These are phyloP conservation scores for Drosophila mayaguana DNA, from an alignment of 2,888 invertebrate species.

Conservation along the genomic window DNA sequence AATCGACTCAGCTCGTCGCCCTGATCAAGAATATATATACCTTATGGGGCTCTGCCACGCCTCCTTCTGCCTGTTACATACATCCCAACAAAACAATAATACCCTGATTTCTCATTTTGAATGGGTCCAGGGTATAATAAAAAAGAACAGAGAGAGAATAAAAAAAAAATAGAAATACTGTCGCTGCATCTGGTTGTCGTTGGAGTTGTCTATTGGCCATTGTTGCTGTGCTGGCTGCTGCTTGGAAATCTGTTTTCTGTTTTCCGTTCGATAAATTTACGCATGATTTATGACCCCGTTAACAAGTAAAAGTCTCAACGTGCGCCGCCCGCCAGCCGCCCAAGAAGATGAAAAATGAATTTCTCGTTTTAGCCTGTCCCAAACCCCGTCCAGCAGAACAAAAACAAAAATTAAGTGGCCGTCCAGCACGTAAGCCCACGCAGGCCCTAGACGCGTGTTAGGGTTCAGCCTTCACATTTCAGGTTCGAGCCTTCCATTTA, in stretches of 20 bases:
- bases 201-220: constrained; percentile 38
- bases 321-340: constrained; percentile 63
- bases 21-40: too few species aligned
- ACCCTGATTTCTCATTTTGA: too few species aligned
- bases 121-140: too few species aligned
- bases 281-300: constrained; percentile 80
- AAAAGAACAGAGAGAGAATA: neutral
- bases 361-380: constrained; percentile 65
- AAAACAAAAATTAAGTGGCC: constrained; percentile 47
- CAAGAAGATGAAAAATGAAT: constrained; percentile 75
- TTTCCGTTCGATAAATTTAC: constrained; percentile 80
- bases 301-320: constrained; percentile 80
- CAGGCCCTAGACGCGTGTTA: constrained; percentile 32
- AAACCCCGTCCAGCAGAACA: neutral
- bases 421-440: constrained; percentile 54
- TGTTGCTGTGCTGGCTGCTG: constrained; percentile 51
- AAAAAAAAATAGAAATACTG: constrained; percentile 35
- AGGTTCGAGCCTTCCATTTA: constrained; percentile 22
- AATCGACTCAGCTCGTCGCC: too few species aligned
- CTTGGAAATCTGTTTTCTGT: constrained; percentile 77
- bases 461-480: constrained; percentile 23
- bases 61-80: too few species aligned
- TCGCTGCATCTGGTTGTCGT: constrained; percentile 65
- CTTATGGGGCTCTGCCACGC: too few species aligned
- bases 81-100: too few species aligned